phyloP scores from a whole-genome alignment of 2,113 vertebrate genomes.

The Zingel zingel region DNA sequence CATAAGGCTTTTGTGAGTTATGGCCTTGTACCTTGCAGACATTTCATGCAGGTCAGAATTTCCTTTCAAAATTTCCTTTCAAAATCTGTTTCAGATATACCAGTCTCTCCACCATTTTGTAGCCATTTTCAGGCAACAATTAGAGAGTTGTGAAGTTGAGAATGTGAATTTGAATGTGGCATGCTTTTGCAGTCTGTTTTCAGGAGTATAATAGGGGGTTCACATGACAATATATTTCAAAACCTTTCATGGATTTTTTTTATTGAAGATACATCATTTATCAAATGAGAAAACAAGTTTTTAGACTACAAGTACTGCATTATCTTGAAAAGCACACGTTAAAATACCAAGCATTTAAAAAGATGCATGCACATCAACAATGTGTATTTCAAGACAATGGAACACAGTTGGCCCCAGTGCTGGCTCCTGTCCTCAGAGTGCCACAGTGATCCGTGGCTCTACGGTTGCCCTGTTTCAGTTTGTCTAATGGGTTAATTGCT shows the following conservation, averaged over 20 bases:
- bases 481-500: constrained; percentile 72
- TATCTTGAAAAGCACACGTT: not conserved
- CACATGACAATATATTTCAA: not conserved
- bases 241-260: no score
- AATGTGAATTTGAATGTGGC: constrained; percentile 1
- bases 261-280: not conserved
- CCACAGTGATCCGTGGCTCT: constrained; percentile 38
- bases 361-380: not conserved
- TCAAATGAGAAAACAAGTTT: not conserved
- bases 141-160: not conserved
- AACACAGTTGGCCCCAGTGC: not conserved
- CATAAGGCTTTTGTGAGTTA: not conserved
- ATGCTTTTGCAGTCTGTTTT: not conserved
- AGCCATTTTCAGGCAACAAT: not conserved
- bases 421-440: constrained; percentile 30
- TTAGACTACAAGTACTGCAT: no score
- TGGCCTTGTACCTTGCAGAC: not conserved
- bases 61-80: constrained; percentile 25
- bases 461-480: constrained; percentile 52
- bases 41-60: constrained; percentile 27
- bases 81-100: not conserved
- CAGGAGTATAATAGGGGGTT: not conserved
- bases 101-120: not conserved
- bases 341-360: not conserved
- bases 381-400: not conserved